A percentile compares a stretch with the other conserved stretches of the same genome.
Evolutionary conservation across 2,797 vertebrate species (phyloP).

Genomic region (Cottoperca gobio): DNA sequence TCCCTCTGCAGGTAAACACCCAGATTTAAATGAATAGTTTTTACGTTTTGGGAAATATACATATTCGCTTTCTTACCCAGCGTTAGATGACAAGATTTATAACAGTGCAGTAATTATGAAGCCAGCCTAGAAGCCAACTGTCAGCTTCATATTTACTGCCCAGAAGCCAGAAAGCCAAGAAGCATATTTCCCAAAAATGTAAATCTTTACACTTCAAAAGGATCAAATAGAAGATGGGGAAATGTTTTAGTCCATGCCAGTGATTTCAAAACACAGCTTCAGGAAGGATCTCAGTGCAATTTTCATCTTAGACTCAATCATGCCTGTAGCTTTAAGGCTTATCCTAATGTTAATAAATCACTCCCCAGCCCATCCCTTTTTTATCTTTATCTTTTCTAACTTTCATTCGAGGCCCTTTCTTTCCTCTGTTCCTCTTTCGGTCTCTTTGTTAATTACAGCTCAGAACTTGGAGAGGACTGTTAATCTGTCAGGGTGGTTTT

Average conservation of each 20-base stretch:
- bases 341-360: slow-evolving; percentile 58
- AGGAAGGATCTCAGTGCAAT: not conserved
- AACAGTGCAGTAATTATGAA: not conserved
- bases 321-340: slow-evolving; percentile 34
- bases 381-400: slow-evolving; percentile 56
- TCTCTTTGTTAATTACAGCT: slow-evolving; percentile 87
- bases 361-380: slow-evolving; percentile 53
- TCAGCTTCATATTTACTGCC: not conserved
- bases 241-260: not conserved
- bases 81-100: not conserved
- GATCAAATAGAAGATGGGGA: not conserved
- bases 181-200: not conserved
- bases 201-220: slow-evolving; percentile 13
- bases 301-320: slow-evolving; percentile 20
- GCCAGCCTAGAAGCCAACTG: not conserved
- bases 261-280: slow-evolving; percentile 26
- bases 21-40: slow-evolving; percentile 3
- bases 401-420: slow-evolving; percentile 55
- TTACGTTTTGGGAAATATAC: not conserved
- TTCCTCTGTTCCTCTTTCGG: slow-evolving; percentile 59
- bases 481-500: slow-evolving; percentile 88
- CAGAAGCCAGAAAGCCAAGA: not conserved
- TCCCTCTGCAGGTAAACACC: slow-evolving; percentile 60
- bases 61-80: not conserved
- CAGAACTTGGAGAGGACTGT: slow-evolving; percentile 80